phyloP scores from a whole-genome alignment of 2,888 invertebrate genomes.

The Gryllus longicercus region DNA sequence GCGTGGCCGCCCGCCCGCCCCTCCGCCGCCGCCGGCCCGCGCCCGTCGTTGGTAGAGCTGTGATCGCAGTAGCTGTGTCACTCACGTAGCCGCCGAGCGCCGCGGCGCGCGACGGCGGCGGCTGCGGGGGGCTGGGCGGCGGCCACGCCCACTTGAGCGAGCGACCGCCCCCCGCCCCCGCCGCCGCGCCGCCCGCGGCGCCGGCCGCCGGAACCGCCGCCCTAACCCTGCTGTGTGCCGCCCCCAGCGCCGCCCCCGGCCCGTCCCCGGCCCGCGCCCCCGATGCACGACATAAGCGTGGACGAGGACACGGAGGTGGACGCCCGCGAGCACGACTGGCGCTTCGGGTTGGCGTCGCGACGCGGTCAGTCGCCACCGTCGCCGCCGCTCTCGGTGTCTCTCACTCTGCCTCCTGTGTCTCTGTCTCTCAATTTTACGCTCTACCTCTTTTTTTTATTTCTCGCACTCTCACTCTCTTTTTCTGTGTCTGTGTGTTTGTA shows the following conservation, averaged over 20 bases:
- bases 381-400: neutral
- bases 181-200: no score
- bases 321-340: conserved; percentile 55
- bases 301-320: conserved; percentile 55
- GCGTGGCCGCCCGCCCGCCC: no score
- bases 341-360: conserved; percentile 48
- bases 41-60: no score
- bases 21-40: no score
- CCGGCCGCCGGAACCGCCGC: no score
- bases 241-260: conserved; percentile 42
- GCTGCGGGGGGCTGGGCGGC: no score
- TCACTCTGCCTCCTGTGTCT: neutral
- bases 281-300: conserved; percentile 54
- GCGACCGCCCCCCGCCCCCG: no score
- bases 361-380: conserved; percentile 27
- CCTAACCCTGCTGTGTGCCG: no score
- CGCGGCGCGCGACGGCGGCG: no score
- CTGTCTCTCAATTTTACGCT: neutral
- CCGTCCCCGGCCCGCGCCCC: conserved; percentile 41
- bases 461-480: neutral
- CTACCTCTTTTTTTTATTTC: neutral
- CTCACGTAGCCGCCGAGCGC: no score
- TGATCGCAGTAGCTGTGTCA: no score
- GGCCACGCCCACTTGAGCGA: no score
- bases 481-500: neutral